Evolutionary conservation across 2,113 vertebrate genomes (phyloP).

Genomic region (Reinhardtius hippoglossoides): DNA sequence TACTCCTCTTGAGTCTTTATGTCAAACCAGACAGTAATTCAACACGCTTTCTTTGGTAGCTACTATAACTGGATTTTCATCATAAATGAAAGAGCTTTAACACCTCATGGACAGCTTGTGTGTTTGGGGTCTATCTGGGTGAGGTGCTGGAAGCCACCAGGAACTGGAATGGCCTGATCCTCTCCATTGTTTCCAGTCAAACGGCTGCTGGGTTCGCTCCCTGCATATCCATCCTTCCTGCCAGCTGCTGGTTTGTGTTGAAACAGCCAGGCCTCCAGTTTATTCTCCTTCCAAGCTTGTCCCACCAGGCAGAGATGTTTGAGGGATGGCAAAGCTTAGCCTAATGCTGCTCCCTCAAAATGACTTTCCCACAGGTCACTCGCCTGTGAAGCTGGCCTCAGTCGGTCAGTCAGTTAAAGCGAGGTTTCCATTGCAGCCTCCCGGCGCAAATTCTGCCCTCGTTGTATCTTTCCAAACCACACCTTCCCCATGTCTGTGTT

Average conservation of each 20-base stretch:
- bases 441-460: constrained; percentile 19
- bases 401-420: constrained; percentile 48
- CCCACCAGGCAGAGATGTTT: constrained; percentile 41
- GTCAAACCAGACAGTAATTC: not conserved
- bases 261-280: constrained; percentile 45
- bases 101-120: constrained; percentile 21
- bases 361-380: constrained; percentile 61
- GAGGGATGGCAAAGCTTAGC: constrained; percentile 34
- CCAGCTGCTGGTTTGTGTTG: constrained; percentile 54
- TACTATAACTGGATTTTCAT: not conserved
- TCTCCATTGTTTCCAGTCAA: constrained; percentile 59
- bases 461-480: constrained; percentile 64
- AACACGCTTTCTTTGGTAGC: not conserved
- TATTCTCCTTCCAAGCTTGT: constrained; percentile 40
- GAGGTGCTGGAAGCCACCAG: constrained; percentile 29
- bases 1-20: not conserved
- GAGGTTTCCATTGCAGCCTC: constrained; percentile 57
- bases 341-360: constrained; percentile 51
- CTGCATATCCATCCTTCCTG: constrained; percentile 44
- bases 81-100: not conserved
- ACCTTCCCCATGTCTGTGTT: constrained; percentile 51
- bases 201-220: constrained; percentile 44
- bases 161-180: constrained; percentile 54
- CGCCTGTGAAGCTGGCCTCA: constrained; percentile 38
- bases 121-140: constrained; percentile 38